phyloP scores from a whole-genome alignment of 35 echinoderm and acorn worm genomes.

The Lytechinus variegatus region DNA sequence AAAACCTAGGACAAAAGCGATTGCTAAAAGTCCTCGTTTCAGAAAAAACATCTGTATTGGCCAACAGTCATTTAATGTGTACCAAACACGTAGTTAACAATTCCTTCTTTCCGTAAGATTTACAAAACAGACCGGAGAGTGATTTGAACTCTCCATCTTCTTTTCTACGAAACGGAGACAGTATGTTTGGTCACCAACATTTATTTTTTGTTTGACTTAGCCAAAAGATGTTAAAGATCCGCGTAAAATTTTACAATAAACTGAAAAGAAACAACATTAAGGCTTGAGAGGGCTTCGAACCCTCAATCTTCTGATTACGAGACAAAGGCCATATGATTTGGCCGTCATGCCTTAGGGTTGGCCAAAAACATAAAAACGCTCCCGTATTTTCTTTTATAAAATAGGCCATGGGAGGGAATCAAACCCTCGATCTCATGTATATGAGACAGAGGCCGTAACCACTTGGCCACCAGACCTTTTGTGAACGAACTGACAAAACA shows the following conservation, averaged over 20 bases:
- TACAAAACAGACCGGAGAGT: no score
- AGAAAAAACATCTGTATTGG: no score
- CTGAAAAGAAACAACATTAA: neutral
- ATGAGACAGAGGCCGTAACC: conserved; percentile 77
- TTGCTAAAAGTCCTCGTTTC: no score
- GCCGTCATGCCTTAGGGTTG: neutral
- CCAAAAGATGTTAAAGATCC: neutral
- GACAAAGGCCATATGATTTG: neutral
- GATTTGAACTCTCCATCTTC: neutral
- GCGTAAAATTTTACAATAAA: neutral
- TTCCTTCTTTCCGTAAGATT: no score
- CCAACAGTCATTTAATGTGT: no score
- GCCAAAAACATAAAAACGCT: no score
- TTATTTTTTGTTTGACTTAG: neutral
- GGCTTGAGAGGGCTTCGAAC: neutral
- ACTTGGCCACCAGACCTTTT: neutral
- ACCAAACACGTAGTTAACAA: no score
- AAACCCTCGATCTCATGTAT: conserved; percentile 90
- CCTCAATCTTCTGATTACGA: neutral
- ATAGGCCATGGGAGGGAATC: conserved; percentile 53
- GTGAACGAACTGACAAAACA: neutral
- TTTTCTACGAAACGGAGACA: neutral
- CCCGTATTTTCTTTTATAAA: no score
- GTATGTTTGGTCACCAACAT: neutral
- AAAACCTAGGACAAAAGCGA: no score